Percentiles rank a stretch among this genome's conserved stretches.
Conservation (phyloP, 1,140 invertebrate genomes). For the Lysiphlebus fabarum region DNA sequence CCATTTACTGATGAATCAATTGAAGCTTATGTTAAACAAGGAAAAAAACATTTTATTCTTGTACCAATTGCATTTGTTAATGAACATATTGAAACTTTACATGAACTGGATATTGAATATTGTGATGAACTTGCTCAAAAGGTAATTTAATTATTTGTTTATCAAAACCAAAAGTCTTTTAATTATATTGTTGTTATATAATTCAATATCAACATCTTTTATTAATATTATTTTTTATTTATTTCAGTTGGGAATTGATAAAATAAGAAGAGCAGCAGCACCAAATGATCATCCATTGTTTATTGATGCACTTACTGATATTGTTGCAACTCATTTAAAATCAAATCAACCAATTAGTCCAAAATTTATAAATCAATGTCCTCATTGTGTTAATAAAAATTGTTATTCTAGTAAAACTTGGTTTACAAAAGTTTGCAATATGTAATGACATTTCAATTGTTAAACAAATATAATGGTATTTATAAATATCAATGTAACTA, state of each 20-base stretch:
- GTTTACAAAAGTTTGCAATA: slow-evolving; percentile 62
- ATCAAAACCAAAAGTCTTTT: background rate
- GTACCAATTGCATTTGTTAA: slow-evolving; percentile 97
- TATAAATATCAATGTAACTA: no score
- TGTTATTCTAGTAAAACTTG: slow-evolving; percentile 71
- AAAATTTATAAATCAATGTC: slow-evolving; percentile 82
- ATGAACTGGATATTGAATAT: slow-evolving; percentile 96
- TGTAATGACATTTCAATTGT: slow-evolving; percentile 3
- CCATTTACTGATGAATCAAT: slow-evolving; percentile 93
- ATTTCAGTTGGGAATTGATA: slow-evolving; percentile 72
- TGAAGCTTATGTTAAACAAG: slow-evolving; percentile 81
- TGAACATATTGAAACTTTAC: slow-evolving; percentile 96
- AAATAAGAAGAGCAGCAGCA: slow-evolving; percentile 79
- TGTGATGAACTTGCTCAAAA: slow-evolving; percentile 84
- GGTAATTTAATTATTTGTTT: slow-evolving; percentile 58
- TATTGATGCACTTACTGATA: slow-evolving; percentile 81
- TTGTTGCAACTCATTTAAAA: slow-evolving; percentile 76
- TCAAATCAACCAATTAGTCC: slow-evolving; percentile 57
- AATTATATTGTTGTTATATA: no score
- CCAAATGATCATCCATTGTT: slow-evolving; percentile 94
- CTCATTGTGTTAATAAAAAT: slow-evolving; percentile 75
- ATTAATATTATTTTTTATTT: background rate
- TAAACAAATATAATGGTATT: no score
- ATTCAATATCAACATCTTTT: background rate
- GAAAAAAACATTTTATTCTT: slow-evolving; percentile 82